Base-by-base conservation (phyloP, 2,113 vertebrate genomes). In the Philantomba maxwellii region DNA sequence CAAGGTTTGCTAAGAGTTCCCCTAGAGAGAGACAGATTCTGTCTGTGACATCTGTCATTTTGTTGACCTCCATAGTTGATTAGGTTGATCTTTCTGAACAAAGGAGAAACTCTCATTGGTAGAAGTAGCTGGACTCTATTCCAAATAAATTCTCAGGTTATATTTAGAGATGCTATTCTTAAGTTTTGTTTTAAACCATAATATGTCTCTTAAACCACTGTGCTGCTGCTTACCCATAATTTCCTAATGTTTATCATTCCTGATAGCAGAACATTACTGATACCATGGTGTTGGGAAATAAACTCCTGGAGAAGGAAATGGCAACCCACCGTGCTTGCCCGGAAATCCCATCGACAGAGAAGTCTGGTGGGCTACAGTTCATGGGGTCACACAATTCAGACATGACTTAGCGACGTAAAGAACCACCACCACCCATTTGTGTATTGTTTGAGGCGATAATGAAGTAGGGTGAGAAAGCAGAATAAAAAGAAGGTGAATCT, bases 1-100 rank as follows among this genome's bases (percentile, higher is more conserved):
- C 49, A 96, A 36, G 28, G 25, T 94, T 94, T 95, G 78, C 55
- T 49, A 39, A 80, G 39, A 93, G 64, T 95, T 94, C 26, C 87
- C 45, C 66, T 88, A 62, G 49, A 96, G 62, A 94, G 70, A 90
- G 7, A 55, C 28, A 58, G 77, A 36, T 81, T 91, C 62, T 87
- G 75, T 11, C 58, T 92, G 30, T 91, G 84, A 28, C 17, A 60
- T 43, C 43, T 87, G 5, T 88, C 77, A 87, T 95, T 95, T 39
- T 93, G 0, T 70, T 87, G 92, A 66, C 49, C 14, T 93, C 43
- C 36, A 36, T n/a, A 21, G 70, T 91, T 90, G 75, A 94, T 95
- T 95, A 90, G 26, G 4, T 36, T 85, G 6, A 53, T 84, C 82
- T 92, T 94, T 75, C 45, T 70, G 55, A 89, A 77, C 49, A 92